Conservation (phyloP, 2,113 vertebrate genomes). For the Triplophysa rosa region DNA sequence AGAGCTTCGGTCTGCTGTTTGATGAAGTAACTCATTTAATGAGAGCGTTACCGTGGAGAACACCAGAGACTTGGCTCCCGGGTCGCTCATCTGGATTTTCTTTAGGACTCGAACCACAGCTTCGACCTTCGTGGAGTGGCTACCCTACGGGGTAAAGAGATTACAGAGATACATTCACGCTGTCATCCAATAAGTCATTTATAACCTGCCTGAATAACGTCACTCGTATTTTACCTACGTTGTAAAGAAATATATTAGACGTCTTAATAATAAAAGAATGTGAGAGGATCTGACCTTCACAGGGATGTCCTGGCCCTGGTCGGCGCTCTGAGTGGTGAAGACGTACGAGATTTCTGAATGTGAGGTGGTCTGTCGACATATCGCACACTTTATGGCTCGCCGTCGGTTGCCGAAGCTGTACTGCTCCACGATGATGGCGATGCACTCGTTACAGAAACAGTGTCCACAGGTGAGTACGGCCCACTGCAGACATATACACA, state of each 20-base stretch:
- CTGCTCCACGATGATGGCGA: constrained; percentile 93
- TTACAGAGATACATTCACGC: not conserved
- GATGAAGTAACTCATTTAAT: constrained; percentile 10
- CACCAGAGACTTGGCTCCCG: constrained; percentile 92
- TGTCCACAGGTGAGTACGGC: constrained; percentile 95
- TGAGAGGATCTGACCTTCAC: constrained; percentile 79
- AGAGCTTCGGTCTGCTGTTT: constrained; percentile 5
- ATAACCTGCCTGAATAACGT: not conserved
- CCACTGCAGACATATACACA: constrained; percentile 78
- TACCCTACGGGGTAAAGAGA: constrained; percentile 79
- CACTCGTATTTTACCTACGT: not conserved
- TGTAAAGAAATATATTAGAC: not conserved
- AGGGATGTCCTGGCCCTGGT: constrained; percentile 88
- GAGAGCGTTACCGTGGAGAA: constrained; percentile 88
- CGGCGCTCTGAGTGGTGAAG: constrained; percentile 87
- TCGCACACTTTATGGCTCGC: constrained; percentile 93
- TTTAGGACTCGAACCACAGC: constrained; percentile 93
- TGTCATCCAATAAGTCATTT: not conserved
- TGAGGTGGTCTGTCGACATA: constrained; percentile 93
- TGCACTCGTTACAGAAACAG: constrained; percentile 96
- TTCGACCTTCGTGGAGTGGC: constrained; percentile 98
- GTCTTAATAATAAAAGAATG: not conserved
- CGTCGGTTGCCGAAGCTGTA: constrained; percentile 90
- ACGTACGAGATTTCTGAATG: constrained; percentile 97
- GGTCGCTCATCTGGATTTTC: constrained; percentile 88